A percentile compares a stretch with the other conserved stretches of the same genome.
phyloP scores from a whole-genome alignment of 2,797 vertebrate genomes.

The Selene dorsalis region DNA sequence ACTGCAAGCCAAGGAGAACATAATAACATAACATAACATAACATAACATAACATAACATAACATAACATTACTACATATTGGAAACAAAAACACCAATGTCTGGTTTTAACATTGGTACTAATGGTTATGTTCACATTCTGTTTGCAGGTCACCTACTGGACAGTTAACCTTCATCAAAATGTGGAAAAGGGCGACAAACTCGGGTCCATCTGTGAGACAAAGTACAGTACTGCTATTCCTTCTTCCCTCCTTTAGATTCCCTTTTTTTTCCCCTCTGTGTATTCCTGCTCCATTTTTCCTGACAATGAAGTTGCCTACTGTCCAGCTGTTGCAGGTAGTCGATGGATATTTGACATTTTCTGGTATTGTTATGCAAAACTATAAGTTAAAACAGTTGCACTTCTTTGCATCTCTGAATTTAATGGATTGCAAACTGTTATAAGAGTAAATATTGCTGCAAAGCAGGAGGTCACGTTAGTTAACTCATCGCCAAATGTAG shows the following conservation, averaged over 20 bases:
- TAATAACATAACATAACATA: background rate
- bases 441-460: background rate
- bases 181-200: slow-evolving; percentile 77
- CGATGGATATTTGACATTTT: background rate
- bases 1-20: background rate
- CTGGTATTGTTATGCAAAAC: too few species aligned
- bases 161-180: slow-evolving; percentile 52
- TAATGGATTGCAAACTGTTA: background rate
- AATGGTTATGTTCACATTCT: slow-evolving; percentile 18
- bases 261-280: background rate
- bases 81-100: background rate
- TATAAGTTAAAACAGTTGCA: too few species aligned
- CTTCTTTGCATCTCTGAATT: too few species aligned
- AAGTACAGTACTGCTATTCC: slow-evolving; percentile 60
- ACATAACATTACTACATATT: background rate
- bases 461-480: background rate
- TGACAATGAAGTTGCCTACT: background rate
- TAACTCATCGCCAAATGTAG: slow-evolving; percentile 33
- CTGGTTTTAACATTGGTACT: background rate
- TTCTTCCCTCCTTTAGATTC: background rate
- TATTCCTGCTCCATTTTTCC: background rate
- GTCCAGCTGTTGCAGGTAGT: slow-evolving; percentile 3
- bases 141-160: slow-evolving; percentile 49
- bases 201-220: slow-evolving; percentile 47
- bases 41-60: background rate